Conservation (phyloP, 1,140 invertebrate genomes). For the Drosophila serrata region DNA sequence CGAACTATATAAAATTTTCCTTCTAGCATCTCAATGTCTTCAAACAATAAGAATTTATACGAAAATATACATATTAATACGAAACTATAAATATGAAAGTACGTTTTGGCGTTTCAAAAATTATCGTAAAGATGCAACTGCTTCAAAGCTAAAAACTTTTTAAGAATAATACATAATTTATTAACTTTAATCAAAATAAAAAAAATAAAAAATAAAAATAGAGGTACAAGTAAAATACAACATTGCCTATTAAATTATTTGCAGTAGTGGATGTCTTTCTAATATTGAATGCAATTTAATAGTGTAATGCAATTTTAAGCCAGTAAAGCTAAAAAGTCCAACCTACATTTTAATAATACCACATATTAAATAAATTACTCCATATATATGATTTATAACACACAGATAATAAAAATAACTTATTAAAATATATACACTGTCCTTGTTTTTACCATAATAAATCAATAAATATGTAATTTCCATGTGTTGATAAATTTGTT, state of each 20-base stretch:
- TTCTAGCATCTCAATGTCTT: conserved; percentile 59
- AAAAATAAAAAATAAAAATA: conserved; percentile 11
- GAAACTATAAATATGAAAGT: conserved; percentile 1
- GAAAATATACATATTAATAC: conserved; percentile 5
- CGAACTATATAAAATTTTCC: conserved; percentile 13
- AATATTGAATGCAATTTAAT: conserved; percentile 48
- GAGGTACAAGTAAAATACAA: conserved; percentile 19
- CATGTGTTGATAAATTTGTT: not conserved
- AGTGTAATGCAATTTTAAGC: conserved; percentile 41
- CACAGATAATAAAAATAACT: conserved; percentile 57
- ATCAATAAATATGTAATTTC: not conserved
- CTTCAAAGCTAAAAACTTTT: conserved; percentile 1
- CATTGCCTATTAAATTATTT: conserved; percentile 49
- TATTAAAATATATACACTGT: not conserved
- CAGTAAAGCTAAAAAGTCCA: conserved; percentile 45
- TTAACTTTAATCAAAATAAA: conserved; percentile 7
- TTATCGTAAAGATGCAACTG: conserved; percentile 16
- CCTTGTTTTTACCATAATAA: conserved; percentile 3
- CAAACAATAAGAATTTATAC: conserved; percentile 34
- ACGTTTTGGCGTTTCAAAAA: conserved; percentile 2
- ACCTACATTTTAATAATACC: conserved; percentile 48
- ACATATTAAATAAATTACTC: conserved; percentile 54
- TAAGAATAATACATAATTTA: conserved; percentile 1
- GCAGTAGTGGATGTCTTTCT: conserved; percentile 51
- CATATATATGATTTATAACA: conserved; percentile 70